Evolutionary conservation across 2,797 vertebrate species (phyloP), one percentile per base, ranked within the genome.

Genomic region (Cottoperca gobio): DNA sequence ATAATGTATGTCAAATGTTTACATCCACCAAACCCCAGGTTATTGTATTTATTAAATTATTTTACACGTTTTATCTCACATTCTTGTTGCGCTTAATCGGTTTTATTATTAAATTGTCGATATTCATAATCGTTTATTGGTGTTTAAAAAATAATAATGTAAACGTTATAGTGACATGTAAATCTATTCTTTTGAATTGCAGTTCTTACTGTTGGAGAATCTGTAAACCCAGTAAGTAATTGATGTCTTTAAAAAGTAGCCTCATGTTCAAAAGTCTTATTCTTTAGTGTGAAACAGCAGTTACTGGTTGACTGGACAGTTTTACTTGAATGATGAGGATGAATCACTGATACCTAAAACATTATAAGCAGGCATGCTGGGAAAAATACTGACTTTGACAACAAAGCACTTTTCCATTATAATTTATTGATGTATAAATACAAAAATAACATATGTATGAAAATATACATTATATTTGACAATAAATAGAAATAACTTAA

Each of bases 11-110:
- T 90, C 66, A 85, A 82, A 91, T 92, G 88, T 94, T 94, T 93
- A 93, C 90, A 87, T 87, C 63, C 75, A 84, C 53, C 71, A 86
- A 75, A 71, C 81, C 67, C n/a, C 43, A 63, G 84, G 76, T 88
- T 84, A 73, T 90, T 83, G 84, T 94, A 94, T 93, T 95, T 93
- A 95, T 93, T 93, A 95, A 95, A 95, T 94, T 93, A 94, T 94
- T 92, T 89, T 88, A 87, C 76, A 86, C 53, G 67, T 88, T 88
- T 83, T 75, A 87, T 77, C 72, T 80, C 73, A 71, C 28, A 43
- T 50, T 59, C 12, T 61, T 63, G 62, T 70, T 68, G 26, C 40
- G 66, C 11, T 46, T 26, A 65, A 53, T 46, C 2, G 54, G 5
- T 72, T 46, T 66, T 19, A 50, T 40, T 23, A 37, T 53, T 62